These are phyloP conservation scores for Hemaris fuciformis DNA, from an alignment of 2,888 invertebrate genomes.

Conservation along the genomic window DNA sequence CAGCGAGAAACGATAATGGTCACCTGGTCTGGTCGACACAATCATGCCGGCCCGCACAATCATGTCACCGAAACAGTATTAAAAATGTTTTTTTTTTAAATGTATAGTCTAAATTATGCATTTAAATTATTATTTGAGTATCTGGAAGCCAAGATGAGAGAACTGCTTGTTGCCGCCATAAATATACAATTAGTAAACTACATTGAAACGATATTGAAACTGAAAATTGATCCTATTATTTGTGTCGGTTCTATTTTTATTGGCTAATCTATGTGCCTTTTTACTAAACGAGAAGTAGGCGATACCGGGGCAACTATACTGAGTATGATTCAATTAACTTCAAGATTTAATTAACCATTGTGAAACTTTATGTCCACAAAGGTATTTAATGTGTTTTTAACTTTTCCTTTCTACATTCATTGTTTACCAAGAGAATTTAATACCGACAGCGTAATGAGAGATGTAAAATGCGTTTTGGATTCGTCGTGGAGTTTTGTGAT, in stretches of 20 bases:
- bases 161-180: too few species aligned
- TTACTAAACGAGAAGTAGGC: conserved; percentile 22
- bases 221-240: too few species aligned
- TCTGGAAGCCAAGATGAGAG: too few species aligned
- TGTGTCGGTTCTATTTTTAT: not conserved
- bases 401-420: conserved; percentile 17
- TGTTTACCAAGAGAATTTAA: conserved; percentile 12
- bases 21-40: too few species aligned
- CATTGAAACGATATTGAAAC: too few species aligned
- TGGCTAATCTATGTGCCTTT: conserved; percentile 9
- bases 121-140: too few species aligned
- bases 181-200: too few species aligned
- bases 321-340: conserved; percentile 35
- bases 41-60: too few species aligned
- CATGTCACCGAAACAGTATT: too few species aligned
- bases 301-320: conserved; percentile 22
- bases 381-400: conserved; percentile 30
- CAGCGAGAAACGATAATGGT: too few species aligned
- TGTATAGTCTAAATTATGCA: too few species aligned
- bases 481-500: not conserved
- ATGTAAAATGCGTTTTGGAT: not conserved
- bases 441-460: conserved; percentile 11
- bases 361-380: conserved; percentile 33
- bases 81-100: too few species aligned
- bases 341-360: conserved; percentile 40